Conservation (phyloP, 2,113 vertebrate genomes). For the Laticauda colubrina region DNA sequence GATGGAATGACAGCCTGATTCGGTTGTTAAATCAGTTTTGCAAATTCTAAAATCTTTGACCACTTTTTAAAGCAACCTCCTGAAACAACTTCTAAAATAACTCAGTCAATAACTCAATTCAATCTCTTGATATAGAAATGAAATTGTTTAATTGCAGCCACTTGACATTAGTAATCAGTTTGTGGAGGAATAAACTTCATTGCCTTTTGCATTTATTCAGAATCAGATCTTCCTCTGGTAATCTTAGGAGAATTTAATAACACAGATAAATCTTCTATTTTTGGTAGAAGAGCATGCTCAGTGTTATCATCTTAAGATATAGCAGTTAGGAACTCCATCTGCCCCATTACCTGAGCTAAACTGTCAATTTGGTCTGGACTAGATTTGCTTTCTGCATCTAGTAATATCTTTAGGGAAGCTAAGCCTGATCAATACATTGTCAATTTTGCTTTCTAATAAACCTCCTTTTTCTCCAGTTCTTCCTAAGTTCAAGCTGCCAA, state of each 20-base stretch:
- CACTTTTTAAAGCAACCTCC: background rate
- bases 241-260: background rate
- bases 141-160: background rate
- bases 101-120: background rate
- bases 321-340: background rate
- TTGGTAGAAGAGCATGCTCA: background rate
- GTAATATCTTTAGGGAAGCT: background rate
- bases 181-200: background rate
- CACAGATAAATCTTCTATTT: background rate
- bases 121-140: background rate
- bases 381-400: background rate
- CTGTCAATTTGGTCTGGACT: background rate
- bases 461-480: background rate
- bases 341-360: background rate
- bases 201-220: background rate
- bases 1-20: background rate
- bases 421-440: background rate
- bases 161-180: background rate
- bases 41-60: background rate
- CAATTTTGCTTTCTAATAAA: background rate
- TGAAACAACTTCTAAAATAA: background rate
- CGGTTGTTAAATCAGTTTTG: background rate
- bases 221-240: background rate
- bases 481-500: background rate
- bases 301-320: background rate